Percentiles rank a stretch among this genome's conserved stretches.
Conservation (phyloP, 53 echinoderm and acorn worm genomes). For the Temnopleurus reevesii region DNA sequence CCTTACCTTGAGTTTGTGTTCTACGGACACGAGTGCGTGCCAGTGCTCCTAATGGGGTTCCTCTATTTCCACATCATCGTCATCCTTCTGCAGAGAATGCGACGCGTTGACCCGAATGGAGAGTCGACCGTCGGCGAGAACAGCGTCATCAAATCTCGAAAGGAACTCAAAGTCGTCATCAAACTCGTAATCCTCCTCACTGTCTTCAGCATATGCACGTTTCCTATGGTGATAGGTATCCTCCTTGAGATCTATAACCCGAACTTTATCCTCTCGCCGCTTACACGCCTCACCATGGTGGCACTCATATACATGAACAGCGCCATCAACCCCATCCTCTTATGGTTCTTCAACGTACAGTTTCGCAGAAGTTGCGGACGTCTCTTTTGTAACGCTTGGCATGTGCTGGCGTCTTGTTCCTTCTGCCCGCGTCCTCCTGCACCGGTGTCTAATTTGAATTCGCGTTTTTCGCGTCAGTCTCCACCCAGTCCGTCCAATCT, state of each 20-base stretch:
- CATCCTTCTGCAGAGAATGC: slow-evolving; percentile 23
- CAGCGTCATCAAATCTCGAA: neutral
- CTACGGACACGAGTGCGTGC: slow-evolving; percentile 25
- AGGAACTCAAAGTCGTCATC: slow-evolving; percentile 24
- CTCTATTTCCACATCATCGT: slow-evolving; percentile 11
- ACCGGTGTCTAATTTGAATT: neutral
- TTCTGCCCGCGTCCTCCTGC: neutral
- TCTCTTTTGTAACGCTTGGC: neutral
- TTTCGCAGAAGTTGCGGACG: slow-evolving; percentile 44
- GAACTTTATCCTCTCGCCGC: neutral
- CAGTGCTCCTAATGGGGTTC: neutral
- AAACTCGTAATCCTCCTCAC: neutral
- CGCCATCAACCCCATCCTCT: slow-evolving; percentile 22
- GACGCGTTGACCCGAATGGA: neutral
- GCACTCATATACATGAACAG: slow-evolving; percentile 23
- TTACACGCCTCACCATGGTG: neutral
- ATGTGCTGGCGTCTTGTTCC: neutral
- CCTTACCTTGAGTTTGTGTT: slow-evolving; percentile 19
- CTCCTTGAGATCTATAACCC: slow-evolving; percentile 29
- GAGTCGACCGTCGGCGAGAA: neutral
- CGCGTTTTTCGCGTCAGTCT: neutral
- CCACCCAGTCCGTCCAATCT: neutral
- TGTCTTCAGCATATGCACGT: slow-evolving; percentile 22
- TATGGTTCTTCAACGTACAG: slow-evolving; percentile 39
- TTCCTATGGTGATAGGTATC: slow-evolving; percentile 30